These are phyloP conservation scores for Caenorhabditis imperialis DNA, from an alignment of 2,888 invertebrate species.

Conservation along the genomic window DNA sequence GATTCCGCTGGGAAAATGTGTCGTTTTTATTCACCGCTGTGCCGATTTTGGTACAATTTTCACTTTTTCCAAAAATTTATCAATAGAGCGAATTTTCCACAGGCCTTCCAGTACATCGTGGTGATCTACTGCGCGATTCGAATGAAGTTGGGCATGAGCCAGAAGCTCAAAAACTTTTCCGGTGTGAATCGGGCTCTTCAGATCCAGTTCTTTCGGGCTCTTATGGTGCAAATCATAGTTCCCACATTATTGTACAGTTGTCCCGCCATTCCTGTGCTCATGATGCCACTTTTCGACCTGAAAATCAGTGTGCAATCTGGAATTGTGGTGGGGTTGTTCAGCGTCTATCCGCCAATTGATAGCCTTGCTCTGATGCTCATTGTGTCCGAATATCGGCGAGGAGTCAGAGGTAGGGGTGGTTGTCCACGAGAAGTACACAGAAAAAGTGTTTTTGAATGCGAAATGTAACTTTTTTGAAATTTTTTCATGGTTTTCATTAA, in stretches of 20 bases:
- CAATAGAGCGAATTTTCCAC: too few relatives aligned
- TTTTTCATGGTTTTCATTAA: too few relatives aligned
- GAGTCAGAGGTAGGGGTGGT: not conserved
- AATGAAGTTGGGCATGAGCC: conserved; percentile 20
- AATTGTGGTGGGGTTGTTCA: not conserved
- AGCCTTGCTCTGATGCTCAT: conserved; percentile 2
- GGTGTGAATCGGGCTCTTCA: conserved; percentile 15
- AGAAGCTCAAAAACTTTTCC: conserved; percentile 12
- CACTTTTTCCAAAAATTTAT: not conserved
- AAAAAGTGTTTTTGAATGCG: too few relatives aligned
- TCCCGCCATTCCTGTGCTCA: not conserved
- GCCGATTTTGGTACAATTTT: not conserved
- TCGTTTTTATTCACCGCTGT: conserved; percentile 8
- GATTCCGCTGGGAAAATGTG: conserved; percentile 13
- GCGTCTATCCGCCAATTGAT: conserved; percentile 7
- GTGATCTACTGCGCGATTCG: conserved; percentile 16
- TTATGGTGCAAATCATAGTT: conserved; percentile 17
- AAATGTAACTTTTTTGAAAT: too few relatives aligned
- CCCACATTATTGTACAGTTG: conserved; percentile 1
- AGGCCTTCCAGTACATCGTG: conserved; percentile 11
- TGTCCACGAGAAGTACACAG: not conserved
- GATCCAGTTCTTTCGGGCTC: conserved; percentile 13
- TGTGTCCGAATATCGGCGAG: conserved; percentile 1
- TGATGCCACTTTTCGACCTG: not conserved
- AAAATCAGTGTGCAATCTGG: conserved; percentile 7